Conservation (phyloP, 2,113 vertebrate genomes). For the Amphiprion ocellaris region DNA sequence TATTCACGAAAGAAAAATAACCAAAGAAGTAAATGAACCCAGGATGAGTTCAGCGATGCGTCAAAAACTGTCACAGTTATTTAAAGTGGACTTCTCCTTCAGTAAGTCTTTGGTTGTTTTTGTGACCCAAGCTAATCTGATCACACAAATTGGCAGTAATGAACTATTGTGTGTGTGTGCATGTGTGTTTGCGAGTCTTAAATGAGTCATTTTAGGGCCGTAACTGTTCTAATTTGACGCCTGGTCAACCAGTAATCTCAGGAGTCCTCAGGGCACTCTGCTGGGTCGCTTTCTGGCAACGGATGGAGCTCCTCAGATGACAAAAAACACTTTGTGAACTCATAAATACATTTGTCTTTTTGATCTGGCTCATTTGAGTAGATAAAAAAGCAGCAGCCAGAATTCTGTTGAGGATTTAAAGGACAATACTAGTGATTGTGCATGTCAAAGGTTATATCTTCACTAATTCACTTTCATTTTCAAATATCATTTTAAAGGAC, state of each 20-base stretch:
- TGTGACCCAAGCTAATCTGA: slow-evolving; percentile 3
- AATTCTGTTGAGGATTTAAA: no score
- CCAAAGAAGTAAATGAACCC: neutral
- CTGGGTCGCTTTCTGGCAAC: neutral
- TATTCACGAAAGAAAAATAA: neutral
- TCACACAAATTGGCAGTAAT: slow-evolving; percentile 33
- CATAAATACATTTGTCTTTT: neutral
- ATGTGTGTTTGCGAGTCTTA: neutral
- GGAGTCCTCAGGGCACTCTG: neutral
- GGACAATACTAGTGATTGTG: no score
- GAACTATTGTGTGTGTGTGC: neutral
- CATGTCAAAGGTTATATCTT: no score
- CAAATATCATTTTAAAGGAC: no score
- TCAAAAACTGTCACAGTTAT: neutral
- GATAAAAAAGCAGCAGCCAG: neutral
- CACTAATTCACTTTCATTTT: no score
- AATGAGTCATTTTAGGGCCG: neutral
- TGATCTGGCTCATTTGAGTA: neutral
- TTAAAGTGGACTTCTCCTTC: neutral
- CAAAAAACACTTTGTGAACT: neutral
- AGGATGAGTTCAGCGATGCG: neutral
- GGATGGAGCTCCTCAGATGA: neutral
- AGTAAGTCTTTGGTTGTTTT: slow-evolving; percentile 18
- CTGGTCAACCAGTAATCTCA: neutral
- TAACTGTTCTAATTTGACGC: neutral